phyloP scores from a whole-genome alignment of 2,888 invertebrate species.

The Pharmacophagus antenor region DNA sequence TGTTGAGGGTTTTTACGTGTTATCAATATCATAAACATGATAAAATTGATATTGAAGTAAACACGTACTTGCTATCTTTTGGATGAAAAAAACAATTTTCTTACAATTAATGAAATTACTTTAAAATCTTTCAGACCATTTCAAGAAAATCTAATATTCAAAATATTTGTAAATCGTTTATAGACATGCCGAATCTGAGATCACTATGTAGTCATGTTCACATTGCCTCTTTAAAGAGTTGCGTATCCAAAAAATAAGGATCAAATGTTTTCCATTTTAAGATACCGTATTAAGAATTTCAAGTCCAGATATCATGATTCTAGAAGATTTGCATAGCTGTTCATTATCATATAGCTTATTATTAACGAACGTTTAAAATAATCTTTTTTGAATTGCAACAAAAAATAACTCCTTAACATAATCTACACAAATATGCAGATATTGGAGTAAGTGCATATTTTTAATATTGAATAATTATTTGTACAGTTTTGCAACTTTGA shows the following conservation, averaged over 20 bases:
- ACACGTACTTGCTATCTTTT: neutral
- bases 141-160: neutral
- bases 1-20: neutral
- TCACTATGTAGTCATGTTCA: too few species aligned
- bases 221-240: too few species aligned
- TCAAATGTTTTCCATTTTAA: too few species aligned
- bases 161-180: neutral
- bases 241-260: too few species aligned
- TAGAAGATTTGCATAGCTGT: too few species aligned
- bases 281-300: too few species aligned
- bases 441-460: neutral
- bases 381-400: too few species aligned
- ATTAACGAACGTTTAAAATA: too few species aligned
- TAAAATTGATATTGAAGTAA: neutral
- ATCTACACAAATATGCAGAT: neutral
- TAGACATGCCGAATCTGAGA: neutral
- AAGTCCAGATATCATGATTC: too few species aligned
- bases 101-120: neutral
- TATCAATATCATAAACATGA: neutral
- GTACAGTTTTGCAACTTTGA: neutral
- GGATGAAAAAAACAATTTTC: neutral
- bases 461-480: neutral
- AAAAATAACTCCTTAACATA: neutral
- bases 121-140: neutral
- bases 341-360: too few species aligned